Evolutionary conservation across 1,140 invertebrate species (phyloP), one percentile per base, ranked within the genome.

Genomic region (Chelonus insularis): DNA sequence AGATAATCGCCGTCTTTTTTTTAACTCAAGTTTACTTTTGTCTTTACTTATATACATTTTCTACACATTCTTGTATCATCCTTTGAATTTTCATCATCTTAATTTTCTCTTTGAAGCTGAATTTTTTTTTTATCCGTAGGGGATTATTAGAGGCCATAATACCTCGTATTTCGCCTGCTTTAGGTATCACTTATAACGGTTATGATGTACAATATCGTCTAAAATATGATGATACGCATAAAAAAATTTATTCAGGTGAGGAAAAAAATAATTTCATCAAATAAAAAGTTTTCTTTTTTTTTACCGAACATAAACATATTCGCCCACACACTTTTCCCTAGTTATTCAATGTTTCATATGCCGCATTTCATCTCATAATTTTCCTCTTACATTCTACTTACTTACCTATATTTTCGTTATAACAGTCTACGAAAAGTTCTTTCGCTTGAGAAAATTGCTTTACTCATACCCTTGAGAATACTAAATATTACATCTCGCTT

Each of bases 321-420:
- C 25, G 16, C 8, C 16, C 18, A 43, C 14, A 43, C 41, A n/a
- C n/a, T 39, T 43, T 43, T 16, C 16, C 16, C 8, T 5, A 5
- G 41, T 16, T 8, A 39, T 18, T 43, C 14, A 7, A 43, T 14
- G 16, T 43, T 43, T 43, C 8, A 43, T 43, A 43, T 14, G 41
- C 41, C 14, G 41, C 41, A 16, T 16, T 43, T 16, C 14, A 16
- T 43, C 41, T 43, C 41, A 43, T 43, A 43, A 43, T 43, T 43
- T 43, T 18, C 8, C 41, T 18, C 8, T 16, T 14, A 43, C 16
- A 43, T 43, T 16, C 14, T 29, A 29, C 25, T 43, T 16, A 43
- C 41, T 43, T 43, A 43, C 18, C 41, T 43, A 43, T 8, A 43
- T 43, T 43, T 43, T 18, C 41, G 41, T 16, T 43, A 43, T 29